Conservation (phyloP, 1,140 invertebrate species). For the Drosophila bocqueti region DNA sequence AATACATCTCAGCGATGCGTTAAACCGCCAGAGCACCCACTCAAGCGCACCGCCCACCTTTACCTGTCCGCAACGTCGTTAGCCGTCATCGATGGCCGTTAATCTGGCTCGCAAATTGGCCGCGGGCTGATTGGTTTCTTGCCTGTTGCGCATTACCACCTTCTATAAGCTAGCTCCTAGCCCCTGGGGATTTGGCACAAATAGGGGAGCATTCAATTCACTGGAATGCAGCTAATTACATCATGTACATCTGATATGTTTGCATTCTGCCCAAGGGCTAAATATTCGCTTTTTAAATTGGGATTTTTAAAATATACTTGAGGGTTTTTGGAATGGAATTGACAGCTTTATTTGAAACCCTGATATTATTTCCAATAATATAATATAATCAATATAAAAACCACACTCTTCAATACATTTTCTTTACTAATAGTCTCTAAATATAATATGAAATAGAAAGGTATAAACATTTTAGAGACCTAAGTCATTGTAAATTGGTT, state of each 20-base stretch:
- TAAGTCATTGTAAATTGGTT: too few species aligned
- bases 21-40: conserved; percentile 20
- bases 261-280: background rate
- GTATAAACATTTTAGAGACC: too few species aligned
- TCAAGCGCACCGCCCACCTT: conserved; percentile 2
- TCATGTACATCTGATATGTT: conserved; percentile 11
- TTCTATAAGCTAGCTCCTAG: background rate
- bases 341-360: too few species aligned
- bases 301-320: background rate
- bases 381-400: too few species aligned
- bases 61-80: conserved; percentile 12
- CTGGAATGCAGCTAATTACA: conserved; percentile 18
- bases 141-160: conserved; percentile 39
- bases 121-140: conserved; percentile 45
- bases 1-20: conserved; percentile 42
- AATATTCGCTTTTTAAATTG: background rate
- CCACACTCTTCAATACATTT: too few species aligned
- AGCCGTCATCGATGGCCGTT: conserved; percentile 25
- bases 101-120: conserved; percentile 44
- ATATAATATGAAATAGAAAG: too few species aligned
- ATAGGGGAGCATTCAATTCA: conserved; percentile 16
- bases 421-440: too few species aligned
- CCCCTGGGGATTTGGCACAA: conserved; percentile 2
- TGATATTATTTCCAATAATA: too few species aligned
- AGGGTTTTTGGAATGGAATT: background rate